Conservation (phyloP, 2,113 vertebrate species). For the Callipepla californica region DNA sequence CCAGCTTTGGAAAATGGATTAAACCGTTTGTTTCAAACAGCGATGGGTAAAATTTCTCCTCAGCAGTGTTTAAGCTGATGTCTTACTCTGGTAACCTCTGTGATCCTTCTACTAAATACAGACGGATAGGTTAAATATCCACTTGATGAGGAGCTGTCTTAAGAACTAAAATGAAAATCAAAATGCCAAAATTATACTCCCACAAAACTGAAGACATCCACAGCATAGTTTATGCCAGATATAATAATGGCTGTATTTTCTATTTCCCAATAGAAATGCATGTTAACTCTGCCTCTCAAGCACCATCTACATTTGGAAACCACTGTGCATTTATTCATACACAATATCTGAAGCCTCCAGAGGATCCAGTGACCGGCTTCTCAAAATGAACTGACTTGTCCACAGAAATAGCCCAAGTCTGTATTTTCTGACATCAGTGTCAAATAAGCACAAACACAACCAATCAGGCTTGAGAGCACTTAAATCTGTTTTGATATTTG, state of each 20-base stretch:
- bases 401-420: neutral
- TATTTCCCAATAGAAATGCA: neutral
- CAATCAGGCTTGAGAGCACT: rapidly evolving
- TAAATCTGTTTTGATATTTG: neutral
- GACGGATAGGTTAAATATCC: neutral
- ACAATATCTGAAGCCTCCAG: neutral
- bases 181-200: neutral
- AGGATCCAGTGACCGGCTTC: neutral
- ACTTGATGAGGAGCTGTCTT: neutral
- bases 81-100: neutral
- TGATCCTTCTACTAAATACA: neutral
- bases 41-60: neutral
- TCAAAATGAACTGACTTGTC: neutral
- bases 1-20: neutral
- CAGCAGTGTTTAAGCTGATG: neutral
- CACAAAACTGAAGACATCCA: neutral
- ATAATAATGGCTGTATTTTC: neutral
- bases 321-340: neutral
- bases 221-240: neutral
- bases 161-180: neutral
- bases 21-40: neutral
- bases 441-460: neutral
- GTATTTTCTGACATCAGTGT: neutral
- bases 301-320: neutral
- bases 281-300: neutral